Evolutionary conservation across 1,140 invertebrate species (phyloP).

Genomic region (Uloborus diversus): DNA sequence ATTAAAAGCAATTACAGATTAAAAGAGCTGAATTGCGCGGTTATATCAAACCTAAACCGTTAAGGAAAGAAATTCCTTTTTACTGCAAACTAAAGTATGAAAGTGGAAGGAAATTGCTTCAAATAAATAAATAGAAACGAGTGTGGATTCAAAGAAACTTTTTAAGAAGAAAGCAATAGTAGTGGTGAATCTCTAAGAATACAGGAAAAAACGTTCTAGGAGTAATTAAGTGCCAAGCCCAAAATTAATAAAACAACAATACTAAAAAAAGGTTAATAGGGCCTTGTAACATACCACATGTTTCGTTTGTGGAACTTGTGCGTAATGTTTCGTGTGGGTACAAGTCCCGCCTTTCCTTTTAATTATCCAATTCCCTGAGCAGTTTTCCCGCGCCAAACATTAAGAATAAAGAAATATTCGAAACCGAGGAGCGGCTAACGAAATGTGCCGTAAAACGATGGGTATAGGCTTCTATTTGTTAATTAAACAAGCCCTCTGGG

Average conservation of each 20-base stretch:
- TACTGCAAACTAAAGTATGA: not conserved
- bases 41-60: not conserved
- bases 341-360: conserved; percentile 23
- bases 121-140: too few species aligned
- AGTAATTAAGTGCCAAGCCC: too few species aligned
- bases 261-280: conserved; percentile 19
- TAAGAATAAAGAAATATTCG: conserved; percentile 49
- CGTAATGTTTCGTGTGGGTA: conserved; percentile 52
- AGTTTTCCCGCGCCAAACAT: conserved; percentile 51
- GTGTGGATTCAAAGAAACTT: too few species aligned
- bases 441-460: conserved; percentile 41
- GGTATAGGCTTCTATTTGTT: conserved; percentile 40
- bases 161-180: too few species aligned
- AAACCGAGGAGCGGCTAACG: not conserved
- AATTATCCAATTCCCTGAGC: conserved; percentile 52
- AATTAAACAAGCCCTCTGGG: conserved; percentile 50
- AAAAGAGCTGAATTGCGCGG: too few species aligned
- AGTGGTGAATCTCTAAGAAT: too few species aligned
- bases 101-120: too few species aligned
- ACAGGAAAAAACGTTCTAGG: too few species aligned
- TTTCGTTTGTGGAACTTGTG: conserved; percentile 39
- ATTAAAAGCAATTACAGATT: too few species aligned
- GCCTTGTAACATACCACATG: conserved; percentile 27
- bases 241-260: conserved; percentile 34
- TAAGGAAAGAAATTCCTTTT: not conserved